Percentiles rank a stretch among this genome's conserved stretches.
Conservation (phyloP, 2,113 vertebrate species). For the Eurypyga helias region DNA sequence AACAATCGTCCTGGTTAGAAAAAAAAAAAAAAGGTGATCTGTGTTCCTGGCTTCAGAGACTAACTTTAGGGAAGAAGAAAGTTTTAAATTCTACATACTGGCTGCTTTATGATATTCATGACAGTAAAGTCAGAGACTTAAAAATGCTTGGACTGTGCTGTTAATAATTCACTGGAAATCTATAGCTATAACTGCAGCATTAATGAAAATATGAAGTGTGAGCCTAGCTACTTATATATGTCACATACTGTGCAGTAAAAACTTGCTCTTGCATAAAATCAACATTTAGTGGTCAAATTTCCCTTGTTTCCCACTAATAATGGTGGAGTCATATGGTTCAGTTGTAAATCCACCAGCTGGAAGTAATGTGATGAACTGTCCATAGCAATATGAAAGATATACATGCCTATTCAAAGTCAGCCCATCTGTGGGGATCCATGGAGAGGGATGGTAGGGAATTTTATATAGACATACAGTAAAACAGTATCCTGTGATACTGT, state of each 20-base stretch:
- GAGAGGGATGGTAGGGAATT: constrained; percentile 11
- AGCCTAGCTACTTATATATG: background rate
- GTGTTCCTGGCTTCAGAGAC: background rate
- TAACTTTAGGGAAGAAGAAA: background rate
- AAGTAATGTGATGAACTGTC: constrained; percentile 64
- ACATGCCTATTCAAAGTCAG: constrained; percentile 18
- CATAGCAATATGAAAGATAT: constrained; percentile 51
- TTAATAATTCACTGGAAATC: background rate
- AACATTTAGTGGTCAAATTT: constrained; percentile 68
- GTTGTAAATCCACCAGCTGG: constrained; percentile 67
- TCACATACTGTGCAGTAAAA: constrained; percentile 15
- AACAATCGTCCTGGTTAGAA: background rate
- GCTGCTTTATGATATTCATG: background rate
- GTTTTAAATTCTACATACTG: background rate
- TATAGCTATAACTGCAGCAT: background rate
- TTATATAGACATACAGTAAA: constrained; percentile 40
- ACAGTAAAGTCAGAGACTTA: background rate
- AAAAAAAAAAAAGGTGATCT: background rate
- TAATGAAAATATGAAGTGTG: constrained; percentile 38
- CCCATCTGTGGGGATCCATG: constrained; percentile 26
- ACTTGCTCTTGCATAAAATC: constrained; percentile 64
- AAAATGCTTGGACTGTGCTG: background rate
- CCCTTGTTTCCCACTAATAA: constrained; percentile 69
- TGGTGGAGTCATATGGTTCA: constrained; percentile 59
- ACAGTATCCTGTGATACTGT: constrained; percentile 26